phyloP scores from a whole-genome alignment of 2,113 vertebrate species.

The Alligator mississippiensis region DNA sequence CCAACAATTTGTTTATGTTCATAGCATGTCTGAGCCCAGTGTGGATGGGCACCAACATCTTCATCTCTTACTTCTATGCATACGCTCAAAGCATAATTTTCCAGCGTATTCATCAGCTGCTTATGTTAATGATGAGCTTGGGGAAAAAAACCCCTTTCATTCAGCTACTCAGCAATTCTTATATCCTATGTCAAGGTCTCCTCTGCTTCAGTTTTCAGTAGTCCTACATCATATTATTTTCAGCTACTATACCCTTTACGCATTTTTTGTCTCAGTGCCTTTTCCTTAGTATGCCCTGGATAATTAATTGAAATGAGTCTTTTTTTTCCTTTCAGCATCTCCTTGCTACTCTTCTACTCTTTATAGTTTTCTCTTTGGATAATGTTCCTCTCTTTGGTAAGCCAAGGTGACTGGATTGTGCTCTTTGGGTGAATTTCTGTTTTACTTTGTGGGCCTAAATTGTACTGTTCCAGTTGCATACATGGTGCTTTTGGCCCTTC shows the following conservation, averaged over 20 bases:
- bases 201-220: constrained; percentile 15
- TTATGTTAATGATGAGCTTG: constrained; percentile 28
- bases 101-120: constrained; percentile 8
- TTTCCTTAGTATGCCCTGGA: constrained; percentile 12
- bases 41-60: neutral
- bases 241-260: constrained; percentile 12
- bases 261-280: constrained; percentile 34
- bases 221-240: constrained; percentile 22
- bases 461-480: too few species aligned
- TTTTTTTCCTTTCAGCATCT: neutral
- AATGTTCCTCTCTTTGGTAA: constrained; percentile 15
- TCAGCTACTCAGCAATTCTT: constrained; percentile 31
- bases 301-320: constrained; percentile 20
- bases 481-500: too few species aligned
- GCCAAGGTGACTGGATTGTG: neutral
- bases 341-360: neutral
- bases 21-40: neutral
- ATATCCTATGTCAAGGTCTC: constrained; percentile 39
- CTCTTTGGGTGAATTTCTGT: neutral
- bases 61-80: neutral
- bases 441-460: too few species aligned
- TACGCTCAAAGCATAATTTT: neutral
- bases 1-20: neutral
- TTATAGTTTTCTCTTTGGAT: neutral
- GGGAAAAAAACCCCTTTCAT: neutral